Conservation (phyloP, 2,113 vertebrate species). For the Phyllostomus hastatus region DNA sequence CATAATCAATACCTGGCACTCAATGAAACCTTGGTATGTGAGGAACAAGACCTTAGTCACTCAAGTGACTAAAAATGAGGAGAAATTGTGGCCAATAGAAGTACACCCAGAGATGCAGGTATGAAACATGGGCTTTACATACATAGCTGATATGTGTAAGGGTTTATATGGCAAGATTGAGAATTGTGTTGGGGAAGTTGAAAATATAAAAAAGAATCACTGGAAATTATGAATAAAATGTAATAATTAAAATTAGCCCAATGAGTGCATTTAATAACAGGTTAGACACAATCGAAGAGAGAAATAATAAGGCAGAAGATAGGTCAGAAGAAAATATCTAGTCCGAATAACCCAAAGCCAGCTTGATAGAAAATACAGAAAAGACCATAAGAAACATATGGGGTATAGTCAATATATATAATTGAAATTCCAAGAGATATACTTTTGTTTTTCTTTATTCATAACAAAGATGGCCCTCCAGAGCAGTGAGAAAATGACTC, state of each 20-base stretch:
- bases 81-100: neutral
- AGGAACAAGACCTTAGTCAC: neutral
- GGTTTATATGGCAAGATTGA: neutral
- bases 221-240: neutral
- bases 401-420: neutral
- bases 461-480: neutral
- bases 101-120: neutral
- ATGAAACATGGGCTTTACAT: neutral
- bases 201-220: neutral
- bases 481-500: neutral
- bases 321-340: neutral
- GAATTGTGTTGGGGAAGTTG: neutral
- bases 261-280: neutral
- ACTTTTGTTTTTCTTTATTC: neutral
- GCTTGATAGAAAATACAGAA: neutral
- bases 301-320: neutral
- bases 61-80: neutral
- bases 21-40: neutral
- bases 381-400: neutral
- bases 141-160: neutral
- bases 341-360: neutral
- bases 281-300: neutral
- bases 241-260: neutral
- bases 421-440: neutral
- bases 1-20: neutral